Base-by-base conservation (phyloP, 2,888 invertebrate genomes). In the Drosophila affinis region DNA sequence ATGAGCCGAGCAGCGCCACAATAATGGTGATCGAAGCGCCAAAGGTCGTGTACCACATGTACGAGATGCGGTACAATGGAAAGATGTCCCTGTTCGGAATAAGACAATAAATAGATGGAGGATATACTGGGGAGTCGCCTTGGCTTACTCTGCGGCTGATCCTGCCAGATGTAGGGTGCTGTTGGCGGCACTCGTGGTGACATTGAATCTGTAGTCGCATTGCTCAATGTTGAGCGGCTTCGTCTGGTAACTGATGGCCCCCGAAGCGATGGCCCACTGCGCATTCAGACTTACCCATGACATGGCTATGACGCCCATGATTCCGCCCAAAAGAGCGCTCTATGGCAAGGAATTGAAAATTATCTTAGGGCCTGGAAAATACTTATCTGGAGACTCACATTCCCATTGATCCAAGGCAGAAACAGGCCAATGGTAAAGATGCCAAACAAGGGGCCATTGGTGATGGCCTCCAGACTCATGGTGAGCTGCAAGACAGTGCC, bases 31-130 rank as follows among this genome's bases (percentile, higher is more conserved):
- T 93, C 1, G 93, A 63, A 6, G 93, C 92, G 12, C 95, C 95
- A 18, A 94, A 89, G 4, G 95, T 90, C 0, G 96, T 96, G 82
- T 96, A 96, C 96, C 96, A 96, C 93, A 96, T 94, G 90, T 96
- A 96, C 0, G 96, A 96, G 10, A 96, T 93, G 49, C 95, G 95
- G 65, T 95, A 95, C 3, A 96, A 69, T 0, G 91, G 90, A 77
- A 92, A 91, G 47, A 92, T 81, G 17, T 89, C 87, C 45, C 92
- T 92, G 17, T 9, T 0, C 1, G 9, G 17, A 5, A 2, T 7
- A n/a, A 39, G 14, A n/a, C 7, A 17, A 14, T 0, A 12, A 5
- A n/a, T 32, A 17, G 34, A 12, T 12, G 34, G 5, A 14, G 34
- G 5, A 34, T 12, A 34, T 14, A 10, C 9, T 7, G 5, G 14